Evolutionary conservation across 1,140 invertebrate genomes (phyloP).

Genomic region (Aphis craccivora): DNA sequence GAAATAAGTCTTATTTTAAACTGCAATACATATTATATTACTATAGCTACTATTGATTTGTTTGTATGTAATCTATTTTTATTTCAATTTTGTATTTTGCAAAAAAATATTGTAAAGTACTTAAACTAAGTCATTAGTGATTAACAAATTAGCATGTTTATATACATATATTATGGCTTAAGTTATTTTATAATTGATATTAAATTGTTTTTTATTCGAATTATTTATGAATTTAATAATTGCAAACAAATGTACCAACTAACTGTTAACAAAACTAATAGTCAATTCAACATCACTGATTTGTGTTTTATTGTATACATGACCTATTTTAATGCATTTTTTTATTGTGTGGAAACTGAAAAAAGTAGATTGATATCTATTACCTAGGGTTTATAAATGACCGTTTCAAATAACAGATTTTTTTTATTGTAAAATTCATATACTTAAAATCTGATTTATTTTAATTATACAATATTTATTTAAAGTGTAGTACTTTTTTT

Average conservation of each 20-base stretch:
- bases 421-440: neutral
- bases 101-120: neutral
- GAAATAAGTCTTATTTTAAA: neutral
- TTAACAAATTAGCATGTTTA: slow-evolving; percentile 11
- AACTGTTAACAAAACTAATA: slow-evolving; percentile 16
- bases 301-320: neutral
- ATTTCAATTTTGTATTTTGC: neutral
- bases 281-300: slow-evolving; percentile 1
- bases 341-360: neutral
- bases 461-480: slow-evolving; percentile 3
- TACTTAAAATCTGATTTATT: neutral
- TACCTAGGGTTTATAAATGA: neutral
- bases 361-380: neutral
- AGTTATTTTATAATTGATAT: neutral
- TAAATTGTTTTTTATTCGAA: slow-evolving; percentile 27
- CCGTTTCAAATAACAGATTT: neutral
- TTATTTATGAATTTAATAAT: neutral
- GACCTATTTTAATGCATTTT: neutral
- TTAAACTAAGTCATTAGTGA: slow-evolving; percentile 37
- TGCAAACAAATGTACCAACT: neutral
- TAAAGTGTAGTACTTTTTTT: neutral
- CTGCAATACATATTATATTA: neutral
- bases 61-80: neutral
- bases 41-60: neutral
- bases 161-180: neutral